Percentiles rank a stretch among this genome's conserved stretches.
These are phyloP conservation scores for Hipposideros armiger DNA, from an alignment of 2,113 vertebrate genomes.

Conservation along the genomic window DNA sequence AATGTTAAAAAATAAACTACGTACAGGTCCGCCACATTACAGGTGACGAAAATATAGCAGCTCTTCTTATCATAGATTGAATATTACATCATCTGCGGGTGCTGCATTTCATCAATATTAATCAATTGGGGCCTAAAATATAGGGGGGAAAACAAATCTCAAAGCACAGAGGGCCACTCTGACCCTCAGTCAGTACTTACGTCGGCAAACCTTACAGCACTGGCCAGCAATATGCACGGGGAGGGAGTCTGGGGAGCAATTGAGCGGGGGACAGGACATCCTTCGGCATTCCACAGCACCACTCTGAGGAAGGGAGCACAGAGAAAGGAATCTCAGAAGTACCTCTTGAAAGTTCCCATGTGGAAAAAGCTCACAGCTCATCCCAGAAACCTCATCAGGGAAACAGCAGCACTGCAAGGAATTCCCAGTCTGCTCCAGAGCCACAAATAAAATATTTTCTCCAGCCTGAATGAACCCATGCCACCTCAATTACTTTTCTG, in stretches of 20 bases:
- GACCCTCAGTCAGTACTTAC: slow-evolving; percentile 88
- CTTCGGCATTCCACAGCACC: slow-evolving; percentile 94
- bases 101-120: not conserved
- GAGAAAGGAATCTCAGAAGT: slow-evolving; percentile 17
- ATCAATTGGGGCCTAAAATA: not conserved
- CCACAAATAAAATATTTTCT: not conserved
- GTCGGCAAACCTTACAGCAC: slow-evolving; percentile 96
- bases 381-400: not conserved
- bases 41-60: not conserved
- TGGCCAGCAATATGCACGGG: slow-evolving; percentile 91
- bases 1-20: not conserved
- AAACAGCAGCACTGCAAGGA: not conserved
- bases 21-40: not conserved
- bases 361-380: not conserved
- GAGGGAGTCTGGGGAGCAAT: slow-evolving; percentile 92
- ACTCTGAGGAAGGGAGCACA: slow-evolving; percentile 86
- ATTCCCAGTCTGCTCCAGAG: not conserved
- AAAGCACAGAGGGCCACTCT: not conserved
- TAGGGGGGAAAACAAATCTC: not conserved
- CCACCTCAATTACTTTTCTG: slow-evolving; percentile 71
- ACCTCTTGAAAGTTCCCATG: not conserved
- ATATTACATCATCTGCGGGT: not conserved
- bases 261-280: slow-evolving; percentile 93
- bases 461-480: not conserved
- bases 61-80: not conserved